Base-by-base conservation (phyloP, 2,888 invertebrate genomes). In the Cremastinae sp. region DNA sequence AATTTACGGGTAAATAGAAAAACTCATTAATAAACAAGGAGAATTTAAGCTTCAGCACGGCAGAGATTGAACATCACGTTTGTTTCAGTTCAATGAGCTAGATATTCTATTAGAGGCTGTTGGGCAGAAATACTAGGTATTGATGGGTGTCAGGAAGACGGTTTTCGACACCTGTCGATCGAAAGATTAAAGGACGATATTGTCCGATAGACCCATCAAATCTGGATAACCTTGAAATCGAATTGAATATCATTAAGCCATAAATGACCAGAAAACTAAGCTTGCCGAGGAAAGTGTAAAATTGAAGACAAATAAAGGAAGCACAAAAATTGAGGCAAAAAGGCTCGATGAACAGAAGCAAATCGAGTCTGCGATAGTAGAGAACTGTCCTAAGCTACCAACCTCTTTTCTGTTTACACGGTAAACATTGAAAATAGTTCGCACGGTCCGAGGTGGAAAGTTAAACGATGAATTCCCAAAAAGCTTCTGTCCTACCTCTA, bases 141-240 rank as follows among this genome's bases (percentile, higher is more conserved):
- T 61, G 53, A 73, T 58, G 62, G 34, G 68, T n/a, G n/a, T n/a
- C n/a, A 53, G 38, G 36, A 58, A 64, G 58, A 59, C 49, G 65
- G 59, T 80, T 73, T 79, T 79, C 80, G 81, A 85, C 83, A 85
- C 82, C 83, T 82, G 84, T 82, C 84, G 83, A 84, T 83, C 81
- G 81, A 53, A 68, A 83, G 82, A 83, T 85, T 84, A 83, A 84
- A 85, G 84, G 81, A 79, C 53, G 82, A 85, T 81, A 75, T 79
- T 80, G 47, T 74, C 56, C 59, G 75, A 79, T 77, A 78, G 14
- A 10, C 14, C 61, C 34, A 70, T 49, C 22, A 41, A 38, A 49
- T 14, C 45, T 66, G 51, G 66, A 47, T 61, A 62, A 68, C 2
- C 2, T 28, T 5, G 28, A 28, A 28, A 28, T 71, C 58, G 47